phyloP scores from a whole-genome alignment of 2,888 invertebrate genomes.

The Drosophila colorata region DNA sequence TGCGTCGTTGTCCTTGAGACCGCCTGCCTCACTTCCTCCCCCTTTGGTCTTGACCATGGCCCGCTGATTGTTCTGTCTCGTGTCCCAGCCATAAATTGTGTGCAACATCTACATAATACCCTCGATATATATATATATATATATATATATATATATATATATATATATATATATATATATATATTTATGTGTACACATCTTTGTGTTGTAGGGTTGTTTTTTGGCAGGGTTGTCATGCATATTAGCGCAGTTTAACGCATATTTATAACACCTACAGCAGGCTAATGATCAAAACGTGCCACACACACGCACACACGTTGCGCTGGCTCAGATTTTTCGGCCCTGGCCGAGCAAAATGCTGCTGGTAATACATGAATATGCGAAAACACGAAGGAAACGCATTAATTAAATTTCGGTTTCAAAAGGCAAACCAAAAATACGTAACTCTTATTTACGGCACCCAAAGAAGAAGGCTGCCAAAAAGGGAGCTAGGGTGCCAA shows the following conservation, averaged over 20 bases:
- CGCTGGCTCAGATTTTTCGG: slow-evolving; percentile 36
- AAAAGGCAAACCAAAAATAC: slow-evolving; percentile 54
- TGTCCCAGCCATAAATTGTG: slow-evolving; percentile 59
- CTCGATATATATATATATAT: background rate
- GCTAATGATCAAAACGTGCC: slow-evolving; percentile 78
- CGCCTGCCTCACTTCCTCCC: background rate
- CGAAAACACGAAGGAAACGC: slow-evolving; percentile 79
- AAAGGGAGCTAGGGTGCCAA: slow-evolving; percentile 4
- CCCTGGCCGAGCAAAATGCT: slow-evolving; percentile 33
- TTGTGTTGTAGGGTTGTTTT: background rate
- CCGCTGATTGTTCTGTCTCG: slow-evolving; percentile 36
- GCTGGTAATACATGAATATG: slow-evolving; percentile 75
- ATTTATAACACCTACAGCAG: slow-evolving; percentile 73
- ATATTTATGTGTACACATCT: too few species aligned
- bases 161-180: too few species aligned
- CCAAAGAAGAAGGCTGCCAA: slow-evolving; percentile 28
- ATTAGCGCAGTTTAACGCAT: slow-evolving; percentile 69
- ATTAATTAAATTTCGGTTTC: slow-evolving; percentile 76
- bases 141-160: too few species aligned
- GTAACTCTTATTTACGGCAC: slow-evolving; percentile 70
- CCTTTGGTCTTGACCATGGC: slow-evolving; percentile 56
- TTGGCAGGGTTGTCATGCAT: slow-evolving; percentile 41
- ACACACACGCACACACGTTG: slow-evolving; percentile 44
- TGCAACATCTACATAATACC: slow-evolving; percentile 56
- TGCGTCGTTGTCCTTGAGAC: slow-evolving; percentile 29